These are phyloP conservation scores for Pseudorhombus dupliciocellatus DNA, from an alignment of 2,113 vertebrate species.

Conservation along the genomic window DNA sequence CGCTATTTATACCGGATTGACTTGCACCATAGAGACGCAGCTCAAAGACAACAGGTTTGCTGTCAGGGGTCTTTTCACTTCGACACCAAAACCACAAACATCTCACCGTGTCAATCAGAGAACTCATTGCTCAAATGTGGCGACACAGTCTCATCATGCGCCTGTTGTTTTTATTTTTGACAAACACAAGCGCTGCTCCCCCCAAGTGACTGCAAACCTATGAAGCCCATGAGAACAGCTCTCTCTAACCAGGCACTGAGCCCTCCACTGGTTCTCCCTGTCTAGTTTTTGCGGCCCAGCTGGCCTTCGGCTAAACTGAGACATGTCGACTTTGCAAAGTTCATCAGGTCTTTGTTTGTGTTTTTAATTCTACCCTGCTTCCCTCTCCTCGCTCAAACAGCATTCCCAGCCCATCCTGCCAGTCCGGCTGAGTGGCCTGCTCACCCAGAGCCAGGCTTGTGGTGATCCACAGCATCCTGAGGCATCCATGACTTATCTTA, in stretches of 20 bases:
- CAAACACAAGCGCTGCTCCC: slow-evolving; percentile 16
- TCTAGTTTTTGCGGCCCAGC: slow-evolving; percentile 47
- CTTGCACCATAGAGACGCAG: slow-evolving; percentile 28
- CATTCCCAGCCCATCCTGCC: slow-evolving; percentile 51
- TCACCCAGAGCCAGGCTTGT: slow-evolving; percentile 66
- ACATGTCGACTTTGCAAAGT: slow-evolving; percentile 45
- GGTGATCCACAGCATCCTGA: slow-evolving; percentile 74
- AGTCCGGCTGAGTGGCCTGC: slow-evolving; percentile 53
- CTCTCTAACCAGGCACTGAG: slow-evolving; percentile 18
- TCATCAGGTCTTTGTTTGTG: slow-evolving; percentile 58
- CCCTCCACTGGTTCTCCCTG: slow-evolving; percentile 26
- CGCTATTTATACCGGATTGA: slow-evolving; percentile 67
- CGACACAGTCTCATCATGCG: slow-evolving; percentile 11
- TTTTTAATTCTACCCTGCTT: slow-evolving; percentile 63
- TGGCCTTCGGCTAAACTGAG: slow-evolving; percentile 52
- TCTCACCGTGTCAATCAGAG: slow-evolving; percentile 15
- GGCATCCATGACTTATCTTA: slow-evolving; percentile 67
- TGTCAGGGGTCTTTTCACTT: slow-evolving; percentile 15
- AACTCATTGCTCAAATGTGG: background rate
- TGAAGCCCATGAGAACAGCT: slow-evolving; percentile 32
- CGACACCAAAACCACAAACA: background rate
- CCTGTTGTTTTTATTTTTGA: slow-evolving; percentile 19
- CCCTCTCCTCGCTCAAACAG: slow-evolving; percentile 40
- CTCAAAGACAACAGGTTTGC: slow-evolving; percentile 54
- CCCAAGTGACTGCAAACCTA: slow-evolving; percentile 27